Percentiles rank a stretch among this genome's conserved stretches.
These are phyloP conservation scores for Tadarida brasiliensis DNA, from an alignment of 2,797 vertebrate species.

Conservation along the genomic window DNA sequence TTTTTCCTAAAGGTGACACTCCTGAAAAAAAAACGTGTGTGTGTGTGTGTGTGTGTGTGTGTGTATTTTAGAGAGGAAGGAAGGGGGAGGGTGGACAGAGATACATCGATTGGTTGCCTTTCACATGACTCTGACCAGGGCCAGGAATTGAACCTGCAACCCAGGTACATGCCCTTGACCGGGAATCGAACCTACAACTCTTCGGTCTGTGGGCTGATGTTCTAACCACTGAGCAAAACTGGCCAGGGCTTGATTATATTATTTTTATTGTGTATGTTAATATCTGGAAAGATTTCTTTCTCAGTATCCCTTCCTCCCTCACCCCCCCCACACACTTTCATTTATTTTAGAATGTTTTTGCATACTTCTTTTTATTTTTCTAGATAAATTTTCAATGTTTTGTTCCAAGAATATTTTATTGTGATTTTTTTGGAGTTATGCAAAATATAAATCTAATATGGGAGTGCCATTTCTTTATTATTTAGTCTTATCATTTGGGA, in stretches of 20 bases:
- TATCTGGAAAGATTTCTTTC: conserved; percentile 5
- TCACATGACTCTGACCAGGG: no score
- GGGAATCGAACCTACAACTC: no score
- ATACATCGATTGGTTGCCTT: no score
- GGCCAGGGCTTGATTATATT: neutral
- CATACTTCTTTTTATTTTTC: neutral
- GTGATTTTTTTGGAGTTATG: neutral
- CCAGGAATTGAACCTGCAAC: no score
- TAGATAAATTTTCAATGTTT: conserved; percentile 29
- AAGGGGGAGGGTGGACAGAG: no score
- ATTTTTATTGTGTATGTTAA: neutral
- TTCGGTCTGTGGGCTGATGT: no score
- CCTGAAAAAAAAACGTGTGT: no score
- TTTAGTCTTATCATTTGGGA: neutral
- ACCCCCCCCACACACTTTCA: neutral
- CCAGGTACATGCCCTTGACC: no score
- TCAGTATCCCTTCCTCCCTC: neutral
- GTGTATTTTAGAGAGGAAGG: no score
- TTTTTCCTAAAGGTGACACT: neutral
- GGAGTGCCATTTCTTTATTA: neutral
- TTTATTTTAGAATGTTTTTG: neutral
- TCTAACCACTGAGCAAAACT: no score
- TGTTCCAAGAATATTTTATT: neutral
- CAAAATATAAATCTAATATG: conserved; percentile 50
- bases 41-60: no score